Base-by-base conservation (phyloP, 2,888 invertebrate species). In the Sesamia inferens region DNA sequence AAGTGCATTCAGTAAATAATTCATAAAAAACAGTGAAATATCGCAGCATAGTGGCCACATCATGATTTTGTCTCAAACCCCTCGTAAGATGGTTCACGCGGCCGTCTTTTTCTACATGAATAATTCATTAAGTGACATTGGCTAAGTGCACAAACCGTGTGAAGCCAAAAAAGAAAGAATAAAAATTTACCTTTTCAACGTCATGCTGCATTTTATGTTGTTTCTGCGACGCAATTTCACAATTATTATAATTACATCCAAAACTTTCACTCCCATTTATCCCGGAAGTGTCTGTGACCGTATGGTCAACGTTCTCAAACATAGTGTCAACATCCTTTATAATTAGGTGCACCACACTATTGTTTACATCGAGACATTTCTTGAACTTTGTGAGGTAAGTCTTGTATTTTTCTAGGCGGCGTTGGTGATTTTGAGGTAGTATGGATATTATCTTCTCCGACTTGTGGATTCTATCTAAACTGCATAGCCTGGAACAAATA, bases 261-360 rank as follows among this genome's bases (percentile, higher is more conserved):
- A 94, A 93, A 57, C 91, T 94, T 76, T 95, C 94, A 0, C 90
- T 88, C 0, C 94, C 95, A 47, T 95, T 95, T 1, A 90, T 90
- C 76, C 89, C 90, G 0, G 86, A 81, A 6, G 82, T 88, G 0
- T 88, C 89, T 13, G 90, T 88, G 0, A 81, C 84, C 24, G 92
- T 92, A 58, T 93, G 95, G 59, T 95, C 95, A 0, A 97, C 97
- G 91, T 98, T 99, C 92, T 98, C 98, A 92, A 99, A 99, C 95
- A 99, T 98, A 54, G 97, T 97, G 65, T 98, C 97, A n/a, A 98
- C 98, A 92, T 98, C 97, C 90, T 97, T 97, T 61, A 98, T 97
- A 59, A 99, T 98, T 42, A 97, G 93, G 76, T 98, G 97, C 7
- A 97, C 97, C 31, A 97, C 96, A 62, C 95, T 94, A 64, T 97